A percentile compares a stretch with the other conserved stretches of the same genome.
phyloP scores from a whole-genome alignment of 30 jellyfish, hydroid and myxozoan genomes.

The Hydra vulgaris region DNA sequence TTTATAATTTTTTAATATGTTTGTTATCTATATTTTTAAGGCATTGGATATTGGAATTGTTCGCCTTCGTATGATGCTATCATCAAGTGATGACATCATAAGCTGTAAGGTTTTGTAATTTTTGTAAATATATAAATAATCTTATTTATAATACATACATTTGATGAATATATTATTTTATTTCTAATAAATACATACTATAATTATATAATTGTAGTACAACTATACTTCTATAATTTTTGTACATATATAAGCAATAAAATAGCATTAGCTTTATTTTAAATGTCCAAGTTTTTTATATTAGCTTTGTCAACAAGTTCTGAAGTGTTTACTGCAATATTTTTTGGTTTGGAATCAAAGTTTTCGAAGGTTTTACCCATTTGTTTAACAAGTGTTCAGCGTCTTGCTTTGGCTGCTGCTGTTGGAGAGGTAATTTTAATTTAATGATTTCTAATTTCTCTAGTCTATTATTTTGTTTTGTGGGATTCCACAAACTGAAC shows the following conservation, averaged over 20 bases:
- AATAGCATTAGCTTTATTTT: too few relatives aligned
- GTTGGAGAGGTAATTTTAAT: constrained; percentile 60
- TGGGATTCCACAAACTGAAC: too few relatives aligned
- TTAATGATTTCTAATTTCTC: neutral
- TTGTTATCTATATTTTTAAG: constrained; percentile 13
- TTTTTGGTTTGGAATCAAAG: constrained; percentile 77
- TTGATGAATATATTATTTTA: too few relatives aligned
- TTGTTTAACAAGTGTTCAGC: constrained; percentile 69
- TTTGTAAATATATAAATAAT: too few relatives aligned
- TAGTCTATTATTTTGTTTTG: too few relatives aligned
- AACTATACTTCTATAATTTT: too few relatives aligned
- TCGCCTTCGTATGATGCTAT: constrained; percentile 72
- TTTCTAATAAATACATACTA: too few relatives aligned
- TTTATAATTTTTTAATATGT: constrained; percentile 8
- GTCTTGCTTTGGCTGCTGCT: constrained; percentile 73
- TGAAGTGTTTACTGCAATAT: constrained; percentile 72
- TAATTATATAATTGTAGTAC: too few relatives aligned
- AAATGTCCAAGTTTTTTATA: too few relatives aligned
- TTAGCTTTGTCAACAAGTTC: constrained; percentile 55
- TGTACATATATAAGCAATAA: too few relatives aligned
- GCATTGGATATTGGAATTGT: constrained; percentile 86
- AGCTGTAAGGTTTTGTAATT: neutral
- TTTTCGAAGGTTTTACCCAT: constrained; percentile 69
- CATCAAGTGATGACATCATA: constrained; percentile 40
- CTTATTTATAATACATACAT: too few relatives aligned